These are phyloP conservation scores for Cryptocephalus primarius DNA, from an alignment of 2,888 invertebrate genomes.

Conservation along the genomic window DNA sequence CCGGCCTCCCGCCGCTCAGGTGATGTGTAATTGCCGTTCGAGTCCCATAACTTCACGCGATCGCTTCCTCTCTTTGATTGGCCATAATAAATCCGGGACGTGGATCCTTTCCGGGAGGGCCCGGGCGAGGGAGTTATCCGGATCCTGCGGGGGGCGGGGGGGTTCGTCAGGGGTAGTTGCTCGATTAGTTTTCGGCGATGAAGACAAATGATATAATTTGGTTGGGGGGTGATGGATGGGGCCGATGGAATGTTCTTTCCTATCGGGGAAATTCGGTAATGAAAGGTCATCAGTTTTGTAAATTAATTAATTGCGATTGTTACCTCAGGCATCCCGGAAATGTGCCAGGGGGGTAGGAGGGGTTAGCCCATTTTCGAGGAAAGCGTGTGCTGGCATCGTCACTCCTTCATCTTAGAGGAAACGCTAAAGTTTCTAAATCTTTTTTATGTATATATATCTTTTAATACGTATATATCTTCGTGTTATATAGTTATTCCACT, in stretches of 20 bases:
- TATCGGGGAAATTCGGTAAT: neutral
- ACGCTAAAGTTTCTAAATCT: too few species aligned
- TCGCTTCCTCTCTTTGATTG: constrained; percentile 14
- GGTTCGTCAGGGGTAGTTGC: constrained; percentile 4
- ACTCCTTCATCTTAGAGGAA: too few species aligned
- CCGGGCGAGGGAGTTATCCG: neutral
- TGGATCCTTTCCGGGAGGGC: constrained; percentile 6
- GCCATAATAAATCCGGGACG: constrained; percentile 11
- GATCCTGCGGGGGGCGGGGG: neutral
- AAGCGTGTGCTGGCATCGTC: too few species aligned
- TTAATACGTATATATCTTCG: too few species aligned
- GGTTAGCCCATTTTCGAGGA: too few species aligned
- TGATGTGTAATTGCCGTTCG: constrained; percentile 16
- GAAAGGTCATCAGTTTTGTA: neutral
- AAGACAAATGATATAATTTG: constrained; percentile 4
- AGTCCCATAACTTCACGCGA: constrained; percentile 17
- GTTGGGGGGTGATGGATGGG: constrained; percentile 2
- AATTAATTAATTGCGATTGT: too few species aligned
- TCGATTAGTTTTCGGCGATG: constrained; percentile 8
- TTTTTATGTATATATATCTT: too few species aligned
- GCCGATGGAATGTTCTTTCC: neutral
- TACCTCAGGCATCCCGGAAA: too few species aligned
- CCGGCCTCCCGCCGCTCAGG: constrained; percentile 18
- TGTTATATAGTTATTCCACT: too few species aligned
- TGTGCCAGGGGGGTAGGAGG: too few species aligned